These are phyloP conservation scores for Bugula neritina DNA, from an alignment of 2,888 invertebrate genomes.

Conservation along the genomic window DNA sequence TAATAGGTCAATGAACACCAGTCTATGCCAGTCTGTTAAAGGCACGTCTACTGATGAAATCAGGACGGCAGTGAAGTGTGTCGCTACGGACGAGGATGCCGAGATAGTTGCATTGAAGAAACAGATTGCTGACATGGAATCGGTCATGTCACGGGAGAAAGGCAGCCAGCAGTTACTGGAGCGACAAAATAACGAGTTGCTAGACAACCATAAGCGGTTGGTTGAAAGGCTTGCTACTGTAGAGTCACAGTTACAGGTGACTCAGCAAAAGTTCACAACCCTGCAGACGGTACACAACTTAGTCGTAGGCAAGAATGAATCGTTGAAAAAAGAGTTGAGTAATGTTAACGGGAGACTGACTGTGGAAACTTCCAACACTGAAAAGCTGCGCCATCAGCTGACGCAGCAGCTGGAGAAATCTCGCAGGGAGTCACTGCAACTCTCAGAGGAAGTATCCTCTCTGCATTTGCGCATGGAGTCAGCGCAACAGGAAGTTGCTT, in stretches of 20 bases:
- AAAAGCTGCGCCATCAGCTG: not conserved
- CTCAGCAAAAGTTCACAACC: constrained; percentile 2
- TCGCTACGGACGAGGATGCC: not conserved
- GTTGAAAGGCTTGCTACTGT: not conserved
- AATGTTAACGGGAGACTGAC: not conserved
- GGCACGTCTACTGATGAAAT: not conserved
- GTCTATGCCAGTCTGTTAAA: not conserved
- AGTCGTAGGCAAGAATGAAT: constrained; percentile 4
- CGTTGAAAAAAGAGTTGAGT: not conserved
- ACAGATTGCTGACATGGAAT: not conserved
- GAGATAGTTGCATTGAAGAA: not conserved
- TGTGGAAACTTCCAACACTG: not conserved
- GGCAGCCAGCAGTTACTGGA: not conserved
- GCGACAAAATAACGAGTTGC: not conserved
- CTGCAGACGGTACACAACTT: constrained; percentile 2
- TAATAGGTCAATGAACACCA: constrained; percentile 12
- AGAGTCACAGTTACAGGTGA: constrained; percentile 17
- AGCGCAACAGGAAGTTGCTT: not conserved
- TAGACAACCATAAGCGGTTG: constrained; percentile 11
- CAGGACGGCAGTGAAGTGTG: not conserved
- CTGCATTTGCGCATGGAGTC: not conserved
- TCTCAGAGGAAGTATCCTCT: not conserved
- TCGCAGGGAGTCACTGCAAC: not conserved
- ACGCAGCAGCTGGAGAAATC: not conserved
- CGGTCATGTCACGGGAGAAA: not conserved